Percentiles rank a stretch among this genome's conserved stretches.
phyloP scores from a whole-genome alignment of 2,113 vertebrate genomes.

The Scomber japonicus region DNA sequence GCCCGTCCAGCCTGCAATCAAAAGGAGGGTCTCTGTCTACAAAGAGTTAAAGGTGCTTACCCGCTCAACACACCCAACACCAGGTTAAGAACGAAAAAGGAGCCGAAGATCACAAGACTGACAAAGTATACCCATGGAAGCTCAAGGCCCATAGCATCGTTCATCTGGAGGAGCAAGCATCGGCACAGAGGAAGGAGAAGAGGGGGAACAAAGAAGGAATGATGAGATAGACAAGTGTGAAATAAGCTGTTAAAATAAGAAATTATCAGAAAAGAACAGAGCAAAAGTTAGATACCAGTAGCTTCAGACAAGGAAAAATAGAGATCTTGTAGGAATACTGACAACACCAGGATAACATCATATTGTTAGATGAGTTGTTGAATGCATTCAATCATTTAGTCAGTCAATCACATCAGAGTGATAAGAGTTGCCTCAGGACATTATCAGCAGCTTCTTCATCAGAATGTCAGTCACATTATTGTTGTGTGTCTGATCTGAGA shows the following conservation, averaged over 20 bases:
- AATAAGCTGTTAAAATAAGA: slow-evolving; percentile 38
- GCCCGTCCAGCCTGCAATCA: slow-evolving; percentile 75
- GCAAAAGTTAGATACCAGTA: slow-evolving; percentile 11
- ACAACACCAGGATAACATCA: slow-evolving; percentile 13
- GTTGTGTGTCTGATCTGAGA: slow-evolving; percentile 47
- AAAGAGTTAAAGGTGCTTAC: slow-evolving; percentile 93
- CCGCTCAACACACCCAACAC: slow-evolving; percentile 99
- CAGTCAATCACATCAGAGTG: slow-evolving; percentile 63
- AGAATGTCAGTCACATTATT: slow-evolving; percentile 60
- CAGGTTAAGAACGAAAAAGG: slow-evolving; percentile 99
- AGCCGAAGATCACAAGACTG: slow-evolving; percentile 99
- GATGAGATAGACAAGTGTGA: slow-evolving; percentile 40
- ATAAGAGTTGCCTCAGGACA: slow-evolving; percentile 54
- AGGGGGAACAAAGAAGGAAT: slow-evolving; percentile 36
- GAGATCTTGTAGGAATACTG: slow-evolving; percentile 18
- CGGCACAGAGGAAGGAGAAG: slow-evolving; percentile 23
- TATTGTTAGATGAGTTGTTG: slow-evolving; percentile 35
- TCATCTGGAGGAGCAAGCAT: slow-evolving; percentile 89
- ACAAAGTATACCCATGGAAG: slow-evolving; percentile 99
- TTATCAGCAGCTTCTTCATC: slow-evolving; percentile 67
- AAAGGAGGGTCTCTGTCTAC: slow-evolving; percentile 81
- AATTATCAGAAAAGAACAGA: slow-evolving; percentile 34
- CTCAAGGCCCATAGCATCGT: slow-evolving; percentile 99
- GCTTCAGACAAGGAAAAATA: slow-evolving; percentile 6
- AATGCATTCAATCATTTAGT: slow-evolving; percentile 56